Evolutionary conservation across 2,888 invertebrate genomes (phyloP), one percentile per base, ranked within the genome.

Genomic region (Fragum sueziense): DNA sequence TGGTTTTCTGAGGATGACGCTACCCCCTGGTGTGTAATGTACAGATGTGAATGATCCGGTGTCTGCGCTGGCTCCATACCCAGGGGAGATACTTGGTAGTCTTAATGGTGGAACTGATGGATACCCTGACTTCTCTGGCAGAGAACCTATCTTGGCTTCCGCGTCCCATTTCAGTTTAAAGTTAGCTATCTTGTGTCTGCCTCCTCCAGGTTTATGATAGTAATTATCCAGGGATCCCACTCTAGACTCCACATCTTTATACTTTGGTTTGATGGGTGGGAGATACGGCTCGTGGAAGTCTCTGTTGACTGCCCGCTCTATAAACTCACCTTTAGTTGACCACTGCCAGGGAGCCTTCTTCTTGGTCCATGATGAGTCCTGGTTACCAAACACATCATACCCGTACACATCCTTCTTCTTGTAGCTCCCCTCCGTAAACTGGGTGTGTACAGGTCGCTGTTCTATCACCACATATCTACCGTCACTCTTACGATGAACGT

Each of bases 391-490:
- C 4, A 80, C 17, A 69, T 82, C 78, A 57, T 68, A 67, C 7
- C 67, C 37, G 25, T 75, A 62, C 22, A 71, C 51, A 37, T 74
- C 51, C 33, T 75, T 72, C 25, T 68, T 69, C 20, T 62, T 37
- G 4, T 47, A 25, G n/a, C 57, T 62, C 0, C 25, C 20, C 34
- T 76, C 81, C 17, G 85, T 84, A 65, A 83, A 84, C 25, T 83
- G 75, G n/a, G 86, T 87, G 73, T 86, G 80, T 31, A 87, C 72
- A 1, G 90, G 88, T 33, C 87, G 79, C 70, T 89, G 87, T 70
- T 89, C 90, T 9, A 90, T 82, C 22, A 89, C 89, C 25, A 89
- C 87, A 76, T 87, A 90, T 27, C 87, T 85, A 2, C 89, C 89
- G 80, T 89, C 82, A 51, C 62, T 76, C n/a, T 83, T 82, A 65